Evolutionary conservation across 2,797 vertebrate genomes (phyloP).

Genomic region (Falco concolor): DNA sequence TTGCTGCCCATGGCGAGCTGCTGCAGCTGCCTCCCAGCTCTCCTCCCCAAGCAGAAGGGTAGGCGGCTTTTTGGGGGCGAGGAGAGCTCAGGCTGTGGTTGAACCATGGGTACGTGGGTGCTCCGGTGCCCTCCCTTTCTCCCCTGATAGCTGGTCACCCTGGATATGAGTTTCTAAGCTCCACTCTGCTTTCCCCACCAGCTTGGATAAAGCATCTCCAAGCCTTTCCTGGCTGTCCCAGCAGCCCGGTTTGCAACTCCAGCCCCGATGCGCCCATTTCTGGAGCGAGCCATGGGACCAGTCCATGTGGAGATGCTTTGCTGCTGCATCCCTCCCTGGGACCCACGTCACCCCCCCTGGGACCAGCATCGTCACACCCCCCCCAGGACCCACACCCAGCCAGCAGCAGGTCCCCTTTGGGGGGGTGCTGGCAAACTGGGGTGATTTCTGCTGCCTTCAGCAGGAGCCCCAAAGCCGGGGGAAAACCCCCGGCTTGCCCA

Average conservation of each 20-base stretch:
- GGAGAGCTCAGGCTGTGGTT: not conserved
- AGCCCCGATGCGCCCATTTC: rapidly evolving
- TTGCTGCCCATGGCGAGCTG: not conserved
- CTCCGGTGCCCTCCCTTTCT: not conserved
- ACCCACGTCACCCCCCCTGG: too few relatives aligned
- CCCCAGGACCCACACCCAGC: not conserved
- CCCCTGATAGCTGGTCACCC: rapidly evolving
- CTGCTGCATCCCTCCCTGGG: not conserved
- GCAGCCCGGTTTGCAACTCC: not conserved
- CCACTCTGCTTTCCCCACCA: not conserved
- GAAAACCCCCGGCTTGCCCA: not conserved
- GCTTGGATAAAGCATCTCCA: not conserved
- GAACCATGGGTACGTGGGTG: not conserved
- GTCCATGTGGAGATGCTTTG: rapidly evolving
- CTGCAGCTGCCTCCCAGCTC: not conserved
- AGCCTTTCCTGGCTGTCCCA: not conserved
- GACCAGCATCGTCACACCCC: too few relatives aligned
- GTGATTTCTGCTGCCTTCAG: not conserved
- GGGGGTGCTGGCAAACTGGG: not conserved
- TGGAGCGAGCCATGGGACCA: rapidly evolving
- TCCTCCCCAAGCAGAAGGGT: not conserved
- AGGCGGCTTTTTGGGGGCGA: not conserved
- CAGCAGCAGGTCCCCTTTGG: rapidly evolving
- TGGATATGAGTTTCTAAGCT: not conserved
- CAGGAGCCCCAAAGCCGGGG: not conserved